Conservation (phyloP, 2,797 vertebrate genomes). For the Buceros bicornis region DNA sequence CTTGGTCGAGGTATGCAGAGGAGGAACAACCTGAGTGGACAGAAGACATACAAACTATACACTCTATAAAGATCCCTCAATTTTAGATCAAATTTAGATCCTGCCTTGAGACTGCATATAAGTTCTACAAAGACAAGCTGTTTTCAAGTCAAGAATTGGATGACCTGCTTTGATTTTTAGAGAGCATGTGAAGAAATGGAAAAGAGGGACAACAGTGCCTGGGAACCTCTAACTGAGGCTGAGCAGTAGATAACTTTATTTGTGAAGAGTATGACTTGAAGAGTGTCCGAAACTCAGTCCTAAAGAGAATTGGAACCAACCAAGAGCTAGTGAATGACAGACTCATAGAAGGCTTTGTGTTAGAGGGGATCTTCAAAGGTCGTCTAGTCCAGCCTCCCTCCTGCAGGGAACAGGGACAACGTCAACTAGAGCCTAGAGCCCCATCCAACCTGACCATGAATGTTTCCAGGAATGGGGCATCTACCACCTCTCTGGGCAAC, state of each 20-base stretch:
- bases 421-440: no score
- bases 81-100: no score
- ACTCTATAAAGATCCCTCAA: neutral
- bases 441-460: no score
- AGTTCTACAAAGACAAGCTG: neutral
- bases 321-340: neutral
- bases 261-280: neutral
- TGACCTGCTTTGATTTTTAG: neutral
- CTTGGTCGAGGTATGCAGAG: neutral
- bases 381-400: no score
- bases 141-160: neutral
- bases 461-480: no score
- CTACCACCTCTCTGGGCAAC: no score
- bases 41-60: neutral
- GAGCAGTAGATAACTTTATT: neutral
- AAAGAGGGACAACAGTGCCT: neutral
- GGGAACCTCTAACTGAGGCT: neutral
- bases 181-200: neutral
- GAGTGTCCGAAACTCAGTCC: neutral
- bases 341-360: no score
- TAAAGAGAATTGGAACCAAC: neutral
- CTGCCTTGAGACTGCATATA: neutral
- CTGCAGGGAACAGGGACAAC: no score
- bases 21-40: neutral
- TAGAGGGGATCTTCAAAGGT: no score